Percentiles rank a stretch among this genome's conserved stretches.
Conservation (phyloP, 2,113 vertebrate species). For the Pterophyllum scalare region DNA sequence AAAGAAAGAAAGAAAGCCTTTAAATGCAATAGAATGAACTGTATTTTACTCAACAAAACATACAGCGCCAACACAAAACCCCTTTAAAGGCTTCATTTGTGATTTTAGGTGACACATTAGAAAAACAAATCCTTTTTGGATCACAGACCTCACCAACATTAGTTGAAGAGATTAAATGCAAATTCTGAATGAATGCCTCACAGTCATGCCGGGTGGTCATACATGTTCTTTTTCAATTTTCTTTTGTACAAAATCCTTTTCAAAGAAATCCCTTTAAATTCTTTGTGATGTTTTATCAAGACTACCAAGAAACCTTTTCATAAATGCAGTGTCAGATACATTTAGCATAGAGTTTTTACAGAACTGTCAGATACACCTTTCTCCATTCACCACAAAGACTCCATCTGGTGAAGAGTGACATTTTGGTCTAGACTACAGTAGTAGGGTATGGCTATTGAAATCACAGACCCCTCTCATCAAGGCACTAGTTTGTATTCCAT, state of each 20-base stretch:
- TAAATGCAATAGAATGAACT: constrained; percentile 35
- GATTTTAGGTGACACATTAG: background rate
- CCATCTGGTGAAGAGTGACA: background rate
- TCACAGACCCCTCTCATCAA: constrained; percentile 22
- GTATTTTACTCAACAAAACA: too few relatives aligned
- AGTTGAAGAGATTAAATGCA: constrained; percentile 27
- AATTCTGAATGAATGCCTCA: constrained; percentile 12
- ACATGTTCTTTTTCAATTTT: background rate
- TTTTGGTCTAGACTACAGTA: constrained; percentile 8
- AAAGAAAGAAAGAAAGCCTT: background rate
- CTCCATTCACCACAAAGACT: constrained; percentile 16
- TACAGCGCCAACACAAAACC: constrained; percentile 3
- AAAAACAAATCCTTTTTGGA: constrained; percentile 27
- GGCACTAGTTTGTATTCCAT: constrained; percentile 31
- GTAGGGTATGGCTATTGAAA: constrained; percentile 12
- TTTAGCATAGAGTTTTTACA: background rate
- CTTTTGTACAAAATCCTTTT: background rate
- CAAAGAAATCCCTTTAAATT: constrained; percentile 19
- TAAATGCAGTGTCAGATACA: constrained; percentile 25
- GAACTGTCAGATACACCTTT: constrained; percentile 9
- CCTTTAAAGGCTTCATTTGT: constrained; percentile 10
- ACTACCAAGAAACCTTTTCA: background rate
- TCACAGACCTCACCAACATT: constrained; percentile 20
- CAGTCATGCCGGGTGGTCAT: constrained; percentile 8
- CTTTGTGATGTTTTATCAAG: constrained; percentile 34